Evolutionary conservation across 1,140 invertebrate genomes (phyloP).

Genomic region (Zaprionus vittiger): DNA sequence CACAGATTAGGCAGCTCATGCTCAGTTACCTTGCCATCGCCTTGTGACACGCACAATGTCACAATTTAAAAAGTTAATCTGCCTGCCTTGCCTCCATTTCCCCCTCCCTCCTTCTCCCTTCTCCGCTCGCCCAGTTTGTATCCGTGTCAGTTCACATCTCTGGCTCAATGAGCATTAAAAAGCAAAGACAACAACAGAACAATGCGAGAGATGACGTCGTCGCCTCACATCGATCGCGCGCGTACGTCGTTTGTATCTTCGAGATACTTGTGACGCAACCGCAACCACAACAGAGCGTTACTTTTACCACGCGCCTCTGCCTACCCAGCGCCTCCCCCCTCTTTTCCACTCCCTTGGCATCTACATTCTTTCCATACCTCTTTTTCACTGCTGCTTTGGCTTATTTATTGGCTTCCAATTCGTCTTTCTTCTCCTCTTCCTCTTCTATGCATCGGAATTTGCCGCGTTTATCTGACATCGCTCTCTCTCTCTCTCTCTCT

Average conservation of each 20-base stretch:
- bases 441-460: slow-evolving; percentile 43
- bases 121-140: no score
- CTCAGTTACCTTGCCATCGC: not conserved
- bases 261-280: slow-evolving; percentile 59
- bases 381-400: slow-evolving; percentile 9
- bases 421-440: slow-evolving; percentile 15
- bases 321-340: not conserved
- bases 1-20: slow-evolving; percentile 1
- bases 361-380: not conserved
- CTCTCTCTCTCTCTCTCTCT: not conserved
- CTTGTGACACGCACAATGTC: slow-evolving; percentile 27
- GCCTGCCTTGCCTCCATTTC: not conserved
- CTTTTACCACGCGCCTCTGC: not conserved
- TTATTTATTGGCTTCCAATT: slow-evolving; percentile 63
- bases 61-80: slow-evolving; percentile 31
- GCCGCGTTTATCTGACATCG: slow-evolving; percentile 24
- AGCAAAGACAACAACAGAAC: not conserved
- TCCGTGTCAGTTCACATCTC: no score
- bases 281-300: slow-evolving; percentile 8
- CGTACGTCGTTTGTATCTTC: slow-evolving; percentile 37
- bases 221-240: slow-evolving; percentile 27
- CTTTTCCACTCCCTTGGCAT: not conserved
- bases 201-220: not conserved
- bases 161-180: not conserved
- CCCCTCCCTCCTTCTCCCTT: no score